These are phyloP conservation scores for Thamnophis sirtalis DNA, from an alignment of 2,113 vertebrate genomes.

Conservation along the genomic window DNA sequence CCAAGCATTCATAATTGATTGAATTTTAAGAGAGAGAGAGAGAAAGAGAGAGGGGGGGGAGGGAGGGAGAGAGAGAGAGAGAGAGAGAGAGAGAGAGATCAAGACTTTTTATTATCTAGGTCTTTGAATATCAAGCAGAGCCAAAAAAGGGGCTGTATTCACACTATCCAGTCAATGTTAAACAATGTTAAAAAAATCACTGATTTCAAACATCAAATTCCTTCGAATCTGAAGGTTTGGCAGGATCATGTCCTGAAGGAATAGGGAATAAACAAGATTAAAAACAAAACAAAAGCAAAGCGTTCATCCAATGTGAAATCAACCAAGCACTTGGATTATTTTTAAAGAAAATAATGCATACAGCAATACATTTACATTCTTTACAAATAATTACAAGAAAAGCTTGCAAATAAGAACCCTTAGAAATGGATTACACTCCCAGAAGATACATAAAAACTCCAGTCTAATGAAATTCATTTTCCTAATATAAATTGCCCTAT, in stretches of 20 bases:
- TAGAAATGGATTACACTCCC: conserved; percentile 28
- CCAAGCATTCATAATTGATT: neutral
- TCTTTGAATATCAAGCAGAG: neutral
- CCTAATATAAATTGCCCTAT: conserved; percentile 47
- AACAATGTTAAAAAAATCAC: neutral
- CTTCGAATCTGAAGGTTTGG: neutral
- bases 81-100: neutral
- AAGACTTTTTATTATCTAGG: neutral
- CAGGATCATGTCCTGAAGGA: neutral
- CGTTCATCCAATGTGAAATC: neutral
- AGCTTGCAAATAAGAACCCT: conserved; percentile 24
- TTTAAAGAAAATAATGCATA: conserved; percentile 27
- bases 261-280: neutral
- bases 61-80: neutral
- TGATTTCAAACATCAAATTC: neutral
- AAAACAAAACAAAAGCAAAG: neutral
- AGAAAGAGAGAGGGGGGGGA: no score
- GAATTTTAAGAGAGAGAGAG: neutral
- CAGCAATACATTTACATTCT: conserved; percentile 14
- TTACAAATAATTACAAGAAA: conserved; percentile 41
- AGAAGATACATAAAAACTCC: conserved; percentile 32
- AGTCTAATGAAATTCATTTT: conserved; percentile 48
- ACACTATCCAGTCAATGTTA: neutral
- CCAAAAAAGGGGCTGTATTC: neutral
- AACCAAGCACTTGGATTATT: conserved; percentile 14